Conservation (phyloP, 2,797 vertebrate species). For the Phrynocephalus vlangalii region DNA sequence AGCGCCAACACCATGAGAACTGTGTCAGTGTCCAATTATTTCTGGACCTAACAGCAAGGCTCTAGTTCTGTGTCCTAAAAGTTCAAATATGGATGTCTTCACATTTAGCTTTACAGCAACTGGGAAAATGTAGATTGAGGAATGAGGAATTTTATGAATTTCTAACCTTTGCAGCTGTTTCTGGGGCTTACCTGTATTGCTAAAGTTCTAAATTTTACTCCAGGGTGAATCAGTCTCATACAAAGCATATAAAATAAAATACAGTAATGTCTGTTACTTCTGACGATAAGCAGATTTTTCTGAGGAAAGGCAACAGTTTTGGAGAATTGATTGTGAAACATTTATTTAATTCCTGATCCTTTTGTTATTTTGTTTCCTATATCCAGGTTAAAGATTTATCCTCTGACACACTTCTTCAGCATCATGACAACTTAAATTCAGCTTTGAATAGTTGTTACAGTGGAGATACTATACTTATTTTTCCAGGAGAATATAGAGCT, state of each 20-base stretch:
- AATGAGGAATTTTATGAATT: background rate
- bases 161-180: background rate
- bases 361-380: slow-evolving; percentile 11
- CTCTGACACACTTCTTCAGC: slow-evolving; percentile 64
- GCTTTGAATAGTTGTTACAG: slow-evolving; percentile 70
- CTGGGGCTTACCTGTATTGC: background rate
- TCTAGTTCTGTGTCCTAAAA: too few species aligned
- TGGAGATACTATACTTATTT: slow-evolving; percentile 67
- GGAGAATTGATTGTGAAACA: background rate
- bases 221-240: background rate
- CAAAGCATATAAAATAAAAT: background rate
- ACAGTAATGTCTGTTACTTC: background rate
- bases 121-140: background rate
- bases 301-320: background rate
- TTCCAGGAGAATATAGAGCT: slow-evolving; percentile 74
- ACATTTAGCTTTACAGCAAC: background rate
- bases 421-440: slow-evolving; percentile 63
- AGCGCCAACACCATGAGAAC: too few species aligned
- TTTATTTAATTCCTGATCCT: background rate
- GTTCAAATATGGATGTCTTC: too few species aligned
- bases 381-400: slow-evolving; percentile 67
- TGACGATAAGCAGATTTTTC: background rate
- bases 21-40: too few species aligned
- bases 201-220: background rate
- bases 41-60: too few species aligned